Evolutionary conservation across 2,888 invertebrate species (phyloP), one percentile per base, ranked within the genome.

Genomic region (Leucoma salicis): DNA sequence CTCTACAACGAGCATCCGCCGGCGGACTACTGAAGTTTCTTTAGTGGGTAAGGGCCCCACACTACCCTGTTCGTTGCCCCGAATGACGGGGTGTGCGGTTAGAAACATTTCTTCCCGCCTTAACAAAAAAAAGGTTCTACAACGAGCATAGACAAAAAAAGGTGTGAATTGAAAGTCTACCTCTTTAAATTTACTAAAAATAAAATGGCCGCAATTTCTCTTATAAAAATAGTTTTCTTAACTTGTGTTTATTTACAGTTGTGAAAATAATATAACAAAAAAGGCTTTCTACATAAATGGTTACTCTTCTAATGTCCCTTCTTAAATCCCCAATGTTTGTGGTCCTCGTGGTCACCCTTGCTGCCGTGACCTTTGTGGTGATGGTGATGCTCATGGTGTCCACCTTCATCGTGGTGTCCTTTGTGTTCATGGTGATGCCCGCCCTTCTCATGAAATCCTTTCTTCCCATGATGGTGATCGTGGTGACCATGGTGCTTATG

Each of bases 401-500:
- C 94, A 16, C 93, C 94, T 50, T 93, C 93, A 51, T 94, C 93
- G 76, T 95, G 94, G 81, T 95, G 95, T 0, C 95, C 95, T 60
- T 94, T 93, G 67, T 95, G 93, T 8, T 95, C 94, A 66, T 95
- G 93, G 74, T 94, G 93, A 73, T 96, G 95, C 47, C 93, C 92
- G 14, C 96, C 96, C 74, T 96, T 94, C 70, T 95, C 93, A 68
- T 94, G 92, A 66, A 94, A 92, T 1, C 95, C 95, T 76, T 96
- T 95, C 81, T 96, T 94, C 45, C 95, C 95, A 60, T 95, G 93
- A 68, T 95, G 93, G 68, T 94, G 94, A 60, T 95, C 94, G 65
- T 95, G 94, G 62, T 94, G 93, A 0, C 93, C 94, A 36, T 92
- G 92, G 67, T 95, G 93, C 60, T 95, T 92, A 76, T 94, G 94